Evolutionary conservation across 2,797 vertebrate species (phyloP), one percentile per base, ranked within the genome.

Genomic region (Lagorchestes hirsutus): DNA sequence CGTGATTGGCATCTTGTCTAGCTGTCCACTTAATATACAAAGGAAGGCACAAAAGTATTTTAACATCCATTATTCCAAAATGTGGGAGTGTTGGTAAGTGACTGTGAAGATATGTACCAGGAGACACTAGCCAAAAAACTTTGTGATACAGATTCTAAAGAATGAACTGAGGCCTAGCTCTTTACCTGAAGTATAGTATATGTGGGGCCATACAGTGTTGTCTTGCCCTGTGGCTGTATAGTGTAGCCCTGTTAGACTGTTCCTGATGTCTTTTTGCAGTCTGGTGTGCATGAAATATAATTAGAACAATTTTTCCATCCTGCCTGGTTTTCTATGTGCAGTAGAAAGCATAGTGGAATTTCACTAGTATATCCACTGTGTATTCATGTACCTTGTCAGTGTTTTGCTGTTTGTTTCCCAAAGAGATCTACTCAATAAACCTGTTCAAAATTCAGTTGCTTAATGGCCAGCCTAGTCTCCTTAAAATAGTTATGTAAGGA

Each of bases 361-460:
- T 94, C 93, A 95, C 95, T n/a, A 92, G 97, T 92, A 95, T 54
- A 34, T 95, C 93, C 10, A 28, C 22, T 96, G 96, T 93, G 74
- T 96, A 97, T 96, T 97, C 67, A 54, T 90, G 74, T 95, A 95
- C 58, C 97, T 97, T 97, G 62, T 95, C 95, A 82, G 87, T 91
- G 94, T 82, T 97, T 93, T 93, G 97, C 94, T 97, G 97, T 95
- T 91, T 62, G 96, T 93, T 93, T 97, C 97, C 95, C 97, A 97
- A 95, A 94, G 97, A 97, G 97, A 95, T 97, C 97, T 92, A 93
- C 92, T 95, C 96, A 97, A 98, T 97, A 97, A 98, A 98, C 93
- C 93, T 91, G 31, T 34, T 59, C 96, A 93, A 96, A 55, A 90
- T 97, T 90, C 62, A 52, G 67, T 92, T 91, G 94, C 56, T 54